Evolutionary conservation across 2,113 vertebrate species (phyloP), one percentile per base, ranked within the genome.

Genomic region (Electrona antarctica): DNA sequence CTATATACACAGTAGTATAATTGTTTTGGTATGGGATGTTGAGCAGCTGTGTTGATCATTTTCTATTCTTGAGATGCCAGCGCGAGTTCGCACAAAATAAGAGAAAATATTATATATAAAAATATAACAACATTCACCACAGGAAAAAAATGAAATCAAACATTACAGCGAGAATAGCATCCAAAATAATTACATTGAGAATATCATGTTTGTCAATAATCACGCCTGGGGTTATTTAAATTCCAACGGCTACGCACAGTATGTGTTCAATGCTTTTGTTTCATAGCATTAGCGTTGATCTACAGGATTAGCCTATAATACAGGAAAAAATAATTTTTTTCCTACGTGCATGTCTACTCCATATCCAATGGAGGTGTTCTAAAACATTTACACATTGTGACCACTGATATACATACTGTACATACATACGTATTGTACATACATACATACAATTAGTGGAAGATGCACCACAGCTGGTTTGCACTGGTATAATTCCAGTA

Each of bases 341-440:
- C 76, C 79, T 50, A 71, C 72, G 67, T 83, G 82, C 73, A 78
- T 47, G 1, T 85, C 84, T 85, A 63, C 85, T 85, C 89, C 85
- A 86, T 15, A 76, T 80, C 41, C 65, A 7, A 90, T 75, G 86
- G 84, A 87, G 74, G 87, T 71, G 79, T 90, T 76, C 71, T 80
- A 83, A 61, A 74, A 81, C 73, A 75, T 82, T 69, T 66, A 82
- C 60, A 69, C 68, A 62, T 21, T 54, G 15, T 59, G 21, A 59
- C 75, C 74, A 84, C 72, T 50, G 60, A 82, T 70, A 41, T 4
- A 41, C 33, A 33, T 33, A 41, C 33, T 41, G 70, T 86, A 88
- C 71, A 41, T 41, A 41, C 33, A 41, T 41, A 41, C 33, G 64
- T 9, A 66, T 64, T 79, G 70, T 86, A 88, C 71, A 41, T 41